A percentile compares a stretch with the other conserved stretches of the same genome.
These are phyloP conservation scores for Drosophila rhopaloa DNA, from an alignment of 1,140 invertebrate species.

Conservation along the genomic window DNA sequence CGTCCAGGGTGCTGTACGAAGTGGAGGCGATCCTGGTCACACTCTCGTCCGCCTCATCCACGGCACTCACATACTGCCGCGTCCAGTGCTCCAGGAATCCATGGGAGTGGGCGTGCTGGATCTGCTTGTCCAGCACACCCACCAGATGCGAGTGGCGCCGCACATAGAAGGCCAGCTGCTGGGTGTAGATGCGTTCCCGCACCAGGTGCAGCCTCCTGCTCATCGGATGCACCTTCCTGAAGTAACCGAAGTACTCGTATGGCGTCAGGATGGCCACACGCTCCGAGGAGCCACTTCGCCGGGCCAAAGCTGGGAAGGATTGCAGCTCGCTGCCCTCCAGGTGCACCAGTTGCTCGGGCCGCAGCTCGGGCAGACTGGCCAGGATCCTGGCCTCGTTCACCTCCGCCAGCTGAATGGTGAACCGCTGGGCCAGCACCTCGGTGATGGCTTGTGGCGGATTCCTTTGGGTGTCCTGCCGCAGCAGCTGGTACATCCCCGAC, in stretches of 20 bases:
- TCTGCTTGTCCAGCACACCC: slow-evolving; percentile 61
- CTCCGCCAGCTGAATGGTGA: slow-evolving; percentile 53
- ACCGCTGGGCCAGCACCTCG: slow-evolving; percentile 61
- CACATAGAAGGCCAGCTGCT: slow-evolving; percentile 73
- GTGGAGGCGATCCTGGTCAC: slow-evolving; percentile 43
- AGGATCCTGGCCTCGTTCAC: slow-evolving; percentile 59
- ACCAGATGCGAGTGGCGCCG: slow-evolving; percentile 66
- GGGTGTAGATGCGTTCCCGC: slow-evolving; percentile 68
- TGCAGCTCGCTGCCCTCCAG: slow-evolving; percentile 59
- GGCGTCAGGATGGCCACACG: slow-evolving; percentile 65
- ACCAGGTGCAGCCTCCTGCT: slow-evolving; percentile 65
- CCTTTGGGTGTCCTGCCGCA: slow-evolving; percentile 65
- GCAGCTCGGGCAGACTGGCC: slow-evolving; percentile 62
- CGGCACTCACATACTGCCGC: slow-evolving; percentile 61
- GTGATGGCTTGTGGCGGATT: slow-evolving; percentile 72
- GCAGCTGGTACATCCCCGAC: slow-evolving; percentile 74
- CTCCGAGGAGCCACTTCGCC: slow-evolving; percentile 37
- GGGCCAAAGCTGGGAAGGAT: slow-evolving; percentile 56
- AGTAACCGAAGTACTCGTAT: slow-evolving; percentile 76
- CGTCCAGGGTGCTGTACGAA: slow-evolving; percentile 36
- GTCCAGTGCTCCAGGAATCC: slow-evolving; percentile 74
- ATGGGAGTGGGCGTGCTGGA: slow-evolving; percentile 51
- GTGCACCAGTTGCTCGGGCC: slow-evolving; percentile 27
- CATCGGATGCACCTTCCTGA: slow-evolving; percentile 66
- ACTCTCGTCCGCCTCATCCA: slow-evolving; percentile 60